Percentiles rank a stretch among this genome's conserved stretches.
Conservation (phyloP, 2,113 vertebrate species). For the Corydoras maculifer region DNA sequence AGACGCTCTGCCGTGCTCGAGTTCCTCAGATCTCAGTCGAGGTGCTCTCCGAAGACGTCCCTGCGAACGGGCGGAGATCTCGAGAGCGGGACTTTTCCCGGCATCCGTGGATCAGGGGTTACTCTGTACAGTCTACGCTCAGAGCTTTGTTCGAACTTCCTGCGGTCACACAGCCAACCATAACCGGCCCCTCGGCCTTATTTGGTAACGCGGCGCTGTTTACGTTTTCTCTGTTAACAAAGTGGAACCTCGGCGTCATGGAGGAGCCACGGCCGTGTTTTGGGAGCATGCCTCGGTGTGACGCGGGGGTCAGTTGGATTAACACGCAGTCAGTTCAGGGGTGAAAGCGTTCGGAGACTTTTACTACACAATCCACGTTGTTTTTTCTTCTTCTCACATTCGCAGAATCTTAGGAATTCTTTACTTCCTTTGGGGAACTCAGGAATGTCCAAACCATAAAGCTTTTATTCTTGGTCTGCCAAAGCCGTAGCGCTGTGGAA, state of each 20-base stretch:
- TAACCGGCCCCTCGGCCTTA: conserved; percentile 15
- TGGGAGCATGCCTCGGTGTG: neutral
- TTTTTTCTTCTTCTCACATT: too few species aligned
- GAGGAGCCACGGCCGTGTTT: conserved; percentile 16
- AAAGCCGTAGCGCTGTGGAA: too few species aligned
- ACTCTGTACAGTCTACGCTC: neutral
- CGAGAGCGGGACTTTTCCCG: neutral
- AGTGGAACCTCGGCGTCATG: neutral
- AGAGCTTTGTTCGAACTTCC: conserved; percentile 19
- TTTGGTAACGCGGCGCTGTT: conserved; percentile 24
- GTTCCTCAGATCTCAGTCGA: conserved; percentile 18
- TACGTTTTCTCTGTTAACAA: conserved; percentile 4
- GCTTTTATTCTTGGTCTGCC: too few species aligned
- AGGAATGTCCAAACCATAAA: too few species aligned
- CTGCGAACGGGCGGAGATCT: neutral
- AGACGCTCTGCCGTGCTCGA: conserved; percentile 24
- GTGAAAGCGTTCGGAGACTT: too few species aligned
- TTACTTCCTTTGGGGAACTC: too few species aligned
- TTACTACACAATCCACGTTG: too few species aligned
- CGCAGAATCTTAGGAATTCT: too few species aligned
- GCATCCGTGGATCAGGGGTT: conserved; percentile 2
- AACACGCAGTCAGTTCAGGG: neutral
- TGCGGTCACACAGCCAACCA: conserved; percentile 21
- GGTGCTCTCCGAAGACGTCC: conserved; percentile 16
- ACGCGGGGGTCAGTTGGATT: too few species aligned